These are phyloP conservation scores for Spicauda simplicius DNA, from an alignment of 2,888 invertebrate species.

Conservation along the genomic window DNA sequence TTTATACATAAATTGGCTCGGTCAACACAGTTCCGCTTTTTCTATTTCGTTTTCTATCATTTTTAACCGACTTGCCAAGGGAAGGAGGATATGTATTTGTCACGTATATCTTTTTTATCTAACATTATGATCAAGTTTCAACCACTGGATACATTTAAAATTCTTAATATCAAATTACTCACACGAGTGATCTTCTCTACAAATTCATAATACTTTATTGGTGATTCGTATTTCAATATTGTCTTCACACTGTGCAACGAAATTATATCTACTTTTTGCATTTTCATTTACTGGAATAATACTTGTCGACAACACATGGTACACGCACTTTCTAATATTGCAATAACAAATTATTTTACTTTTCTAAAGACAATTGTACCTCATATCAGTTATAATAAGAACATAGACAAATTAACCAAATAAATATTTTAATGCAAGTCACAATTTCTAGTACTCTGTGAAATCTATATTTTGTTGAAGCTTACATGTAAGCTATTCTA, in stretches of 20 bases:
- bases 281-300: slow-evolving; percentile 2
- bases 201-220: not conserved
- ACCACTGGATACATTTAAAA: too few relatives aligned
- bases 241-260: not conserved
- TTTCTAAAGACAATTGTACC: slow-evolving; percentile 15
- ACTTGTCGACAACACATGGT: slow-evolving; percentile 20
- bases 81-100: too few relatives aligned
- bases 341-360: slow-evolving; percentile 24
- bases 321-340: slow-evolving; percentile 3
- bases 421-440: not conserved
- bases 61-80: too few relatives aligned
- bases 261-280: not conserved
- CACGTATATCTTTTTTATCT: too few relatives aligned
- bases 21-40: too few relatives aligned
- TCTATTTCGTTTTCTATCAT: too few relatives aligned
- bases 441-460: not conserved
- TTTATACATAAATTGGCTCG: too few relatives aligned
- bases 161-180: not conserved
- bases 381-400: not conserved
- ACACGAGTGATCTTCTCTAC: not conserved
- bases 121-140: too few relatives aligned
- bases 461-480: too few relatives aligned
- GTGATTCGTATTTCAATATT: not conserved
- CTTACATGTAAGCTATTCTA: too few relatives aligned
- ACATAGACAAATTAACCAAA: not conserved